Evolutionary conservation across 2,888 invertebrate species (phyloP), one percentile per base, ranked within the genome.

Genomic region (Spatulosminthurus flaviceps): DNA sequence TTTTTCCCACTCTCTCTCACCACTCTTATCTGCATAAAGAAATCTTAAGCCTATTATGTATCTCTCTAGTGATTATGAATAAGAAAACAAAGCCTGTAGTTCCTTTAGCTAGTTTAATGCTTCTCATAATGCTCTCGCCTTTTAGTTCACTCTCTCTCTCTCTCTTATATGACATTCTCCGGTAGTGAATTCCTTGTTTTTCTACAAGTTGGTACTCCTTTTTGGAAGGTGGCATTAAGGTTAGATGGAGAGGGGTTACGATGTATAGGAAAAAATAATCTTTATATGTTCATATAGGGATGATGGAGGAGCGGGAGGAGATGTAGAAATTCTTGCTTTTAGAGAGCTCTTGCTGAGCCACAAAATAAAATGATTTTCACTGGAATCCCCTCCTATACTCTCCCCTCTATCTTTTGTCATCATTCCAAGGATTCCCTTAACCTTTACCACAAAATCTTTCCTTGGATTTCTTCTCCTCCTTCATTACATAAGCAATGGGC

Each of bases 321-420:
- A 51, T 51, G 19, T 51, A 11, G 51, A 51, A 51, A 51, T 51
- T 51, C 51, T 51, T 67, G 67, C 67, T 28, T 13, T 67, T 42
- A 71, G 22, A n/a, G n/a, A 71, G 28, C 71, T 42, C 71, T 42
- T 34, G 71, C 71, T 71, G 71, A 42, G 71, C 34, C 22, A 42
- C 71, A 71, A 22, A 70, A 41, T 70, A 41, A 34, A 70, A 67
- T 67, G 26, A 67, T 67, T 67, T 67, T 67, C 67, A 28, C 28
- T n/a, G 29, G 67, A 67, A 67, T n/a, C 28, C 24, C 28, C 4
- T 26, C 16, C 67, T 28, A 11, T 24, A 21, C 26, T 28, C 5
- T 67, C 29, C 67, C 26, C n/a, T n/a, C 64, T 67, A 26, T 67
- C 29, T 64, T 67, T 67, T 67, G 67, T 67, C 67, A 28, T 67